Percentiles rank a stretch among this genome's conserved stretches.
These are phyloP conservation scores for Vombatus ursinus DNA, from an alignment of 2,113 vertebrate species.

Conservation along the genomic window DNA sequence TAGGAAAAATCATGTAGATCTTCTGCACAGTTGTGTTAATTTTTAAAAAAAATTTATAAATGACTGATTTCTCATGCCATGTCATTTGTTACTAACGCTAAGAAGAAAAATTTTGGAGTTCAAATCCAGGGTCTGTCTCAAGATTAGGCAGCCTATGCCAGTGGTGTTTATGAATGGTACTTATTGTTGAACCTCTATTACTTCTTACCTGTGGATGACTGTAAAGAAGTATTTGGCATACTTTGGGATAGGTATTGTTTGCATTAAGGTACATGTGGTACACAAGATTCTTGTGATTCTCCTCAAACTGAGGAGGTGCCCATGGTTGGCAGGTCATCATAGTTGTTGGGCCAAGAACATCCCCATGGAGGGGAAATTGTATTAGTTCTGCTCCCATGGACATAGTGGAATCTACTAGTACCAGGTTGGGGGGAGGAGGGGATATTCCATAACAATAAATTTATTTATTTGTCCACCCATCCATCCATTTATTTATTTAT, in stretches of 20 bases:
- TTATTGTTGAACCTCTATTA: fast-evolving
- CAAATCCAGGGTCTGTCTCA: background rate
- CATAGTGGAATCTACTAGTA: background rate
- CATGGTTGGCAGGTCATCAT: background rate
- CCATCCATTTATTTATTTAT: background rate
- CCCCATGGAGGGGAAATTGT: background rate
- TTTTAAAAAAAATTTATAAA: background rate
- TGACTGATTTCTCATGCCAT: background rate
- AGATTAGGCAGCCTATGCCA: background rate
- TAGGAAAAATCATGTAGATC: background rate
- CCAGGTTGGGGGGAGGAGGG: too few species aligned
- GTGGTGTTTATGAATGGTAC: background rate
- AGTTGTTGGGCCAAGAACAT: background rate
- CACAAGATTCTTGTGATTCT: background rate
- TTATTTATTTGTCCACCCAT: background rate
- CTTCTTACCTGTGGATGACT: background rate
- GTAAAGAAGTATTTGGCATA: background rate
- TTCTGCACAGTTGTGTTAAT: background rate
- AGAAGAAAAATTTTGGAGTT: background rate
- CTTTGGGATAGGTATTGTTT: background rate
- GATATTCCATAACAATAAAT: too few species aligned
- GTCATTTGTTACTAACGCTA: background rate
- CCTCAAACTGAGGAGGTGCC: background rate
- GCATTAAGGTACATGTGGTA: background rate
- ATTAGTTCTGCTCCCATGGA: background rate